phyloP scores from a whole-genome alignment of 30 jellyfish, hydroid and myxozoan species.

The Calvadosia cruxmelitensis region DNA sequence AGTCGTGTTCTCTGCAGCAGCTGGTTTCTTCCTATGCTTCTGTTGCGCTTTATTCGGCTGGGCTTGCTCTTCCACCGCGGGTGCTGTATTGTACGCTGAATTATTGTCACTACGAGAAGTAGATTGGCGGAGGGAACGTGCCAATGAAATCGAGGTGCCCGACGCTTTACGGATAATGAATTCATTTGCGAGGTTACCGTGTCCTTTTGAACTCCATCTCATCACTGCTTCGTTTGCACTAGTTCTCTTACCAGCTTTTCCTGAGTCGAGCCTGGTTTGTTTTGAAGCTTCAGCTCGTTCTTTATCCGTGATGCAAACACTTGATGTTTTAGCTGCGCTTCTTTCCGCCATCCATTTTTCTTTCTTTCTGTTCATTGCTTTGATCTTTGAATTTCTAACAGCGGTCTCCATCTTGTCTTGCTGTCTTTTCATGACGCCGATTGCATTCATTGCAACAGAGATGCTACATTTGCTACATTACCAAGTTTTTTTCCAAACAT shows the following conservation, averaged over 20 bases:
- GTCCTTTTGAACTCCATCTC: background rate
- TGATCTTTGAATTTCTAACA: background rate
- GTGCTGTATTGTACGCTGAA: too few relatives aligned
- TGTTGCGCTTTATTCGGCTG: too few relatives aligned
- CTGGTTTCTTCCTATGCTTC: too few relatives aligned
- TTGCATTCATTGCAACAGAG: too few relatives aligned
- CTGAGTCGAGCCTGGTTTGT: background rate
- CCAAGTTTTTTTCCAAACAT: too few relatives aligned
- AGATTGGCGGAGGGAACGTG: too few relatives aligned
- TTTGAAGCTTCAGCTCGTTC: background rate
- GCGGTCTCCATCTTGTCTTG: background rate
- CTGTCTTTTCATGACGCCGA: background rate
- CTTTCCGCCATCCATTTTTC: constrained; percentile 1
- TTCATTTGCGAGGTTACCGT: background rate
- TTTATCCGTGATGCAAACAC: background rate
- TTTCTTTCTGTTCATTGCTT: background rate
- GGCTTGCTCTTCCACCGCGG: too few relatives aligned
- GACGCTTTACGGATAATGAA: background rate
- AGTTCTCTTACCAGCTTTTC: background rate
- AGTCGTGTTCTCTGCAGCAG: too few relatives aligned
- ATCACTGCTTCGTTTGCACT: too few relatives aligned
- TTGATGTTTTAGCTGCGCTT: background rate
- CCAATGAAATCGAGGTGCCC: background rate
- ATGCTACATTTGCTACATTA: too few relatives aligned
- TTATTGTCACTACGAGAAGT: too few relatives aligned